Percentiles rank a stretch among this genome's conserved stretches.
Evolutionary conservation across 1,140 invertebrate genomes (phyloP).

Genomic region (Trachymyrmex septentrionalis): DNA sequence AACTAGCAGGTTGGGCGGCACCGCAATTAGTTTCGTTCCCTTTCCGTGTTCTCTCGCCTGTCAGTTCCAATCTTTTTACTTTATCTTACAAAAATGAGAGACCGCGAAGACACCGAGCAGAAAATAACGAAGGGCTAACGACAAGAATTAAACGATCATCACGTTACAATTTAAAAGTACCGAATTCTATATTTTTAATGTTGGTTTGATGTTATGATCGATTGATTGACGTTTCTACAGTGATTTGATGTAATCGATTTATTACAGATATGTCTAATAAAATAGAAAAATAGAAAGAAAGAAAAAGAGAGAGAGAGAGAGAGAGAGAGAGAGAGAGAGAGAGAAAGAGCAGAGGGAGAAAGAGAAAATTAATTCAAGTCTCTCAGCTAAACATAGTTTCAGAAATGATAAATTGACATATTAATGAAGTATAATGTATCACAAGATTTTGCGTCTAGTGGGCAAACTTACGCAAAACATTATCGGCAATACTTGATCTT

Average conservation of each 20-base stretch:
- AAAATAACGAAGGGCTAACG: constrained; percentile 68
- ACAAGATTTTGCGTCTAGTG: constrained; percentile 21
- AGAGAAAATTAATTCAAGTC: neutral
- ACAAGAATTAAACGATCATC: constrained; percentile 76
- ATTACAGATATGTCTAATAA: neutral
- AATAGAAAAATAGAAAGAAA: neutral
- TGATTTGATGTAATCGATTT: neutral
- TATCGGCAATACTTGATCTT: constrained; percentile 19
- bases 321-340: neutral
- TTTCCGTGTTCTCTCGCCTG: constrained; percentile 52
- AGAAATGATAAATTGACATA: constrained; percentile 38
- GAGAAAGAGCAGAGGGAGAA: too few species aligned
- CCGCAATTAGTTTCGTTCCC: constrained; percentile 84
- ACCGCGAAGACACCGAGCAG: constrained; percentile 36
- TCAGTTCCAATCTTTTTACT: constrained; percentile 65
- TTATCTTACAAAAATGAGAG: constrained; percentile 29
- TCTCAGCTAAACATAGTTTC: neutral
- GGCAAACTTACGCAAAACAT: constrained; percentile 28
- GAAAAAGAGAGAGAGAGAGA: neutral
- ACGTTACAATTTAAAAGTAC: constrained; percentile 34
- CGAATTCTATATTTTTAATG: neutral
- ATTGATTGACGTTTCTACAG: neutral
- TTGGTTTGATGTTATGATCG: neutral
- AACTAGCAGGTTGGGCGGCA: constrained; percentile 57
- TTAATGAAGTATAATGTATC: constrained; percentile 29